phyloP scores from a whole-genome alignment of 2,797 vertebrate species.

The Furcifer pardalis region DNA sequence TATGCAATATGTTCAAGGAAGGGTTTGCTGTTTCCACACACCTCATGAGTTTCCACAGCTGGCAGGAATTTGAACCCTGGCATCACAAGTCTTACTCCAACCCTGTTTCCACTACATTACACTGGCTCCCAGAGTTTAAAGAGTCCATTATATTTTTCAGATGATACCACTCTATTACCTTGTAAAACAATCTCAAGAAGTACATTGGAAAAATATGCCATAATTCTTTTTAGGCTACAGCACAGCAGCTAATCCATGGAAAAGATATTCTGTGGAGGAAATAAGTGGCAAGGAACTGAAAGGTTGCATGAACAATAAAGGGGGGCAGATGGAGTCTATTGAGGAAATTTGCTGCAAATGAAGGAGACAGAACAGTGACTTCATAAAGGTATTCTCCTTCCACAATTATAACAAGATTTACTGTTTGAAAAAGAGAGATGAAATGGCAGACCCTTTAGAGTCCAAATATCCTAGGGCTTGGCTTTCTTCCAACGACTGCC shows the following conservation, averaged over 20 bases:
- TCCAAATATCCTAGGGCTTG: neutral
- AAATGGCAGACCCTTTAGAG: constrained; percentile 10
- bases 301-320: neutral
- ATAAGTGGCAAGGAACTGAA: constrained; percentile 27
- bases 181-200: constrained; percentile 39
- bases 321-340: constrained; percentile 43
- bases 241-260: neutral
- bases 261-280: neutral
- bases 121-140: neutral
- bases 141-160: constrained; percentile 1
- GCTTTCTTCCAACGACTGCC: neutral
- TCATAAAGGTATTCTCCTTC: constrained; percentile 15
- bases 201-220: constrained; percentile 14
- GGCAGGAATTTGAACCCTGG: too few relatives aligned
- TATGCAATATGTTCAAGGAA: too few relatives aligned
- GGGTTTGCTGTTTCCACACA: too few relatives aligned
- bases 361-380: constrained; percentile 42
- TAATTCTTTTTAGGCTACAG: neutral
- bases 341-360: constrained; percentile 44
- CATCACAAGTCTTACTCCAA: too few relatives aligned
- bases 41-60: too few relatives aligned
- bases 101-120: too few relatives aligned
- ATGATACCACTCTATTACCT: constrained; percentile 10
- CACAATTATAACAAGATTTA: neutral
- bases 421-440: constrained; percentile 15